Percentiles rank a stretch among this genome's conserved stretches.
These are phyloP conservation scores for Falco concolor DNA, from an alignment of 2,797 vertebrate genomes.

Conservation along the genomic window DNA sequence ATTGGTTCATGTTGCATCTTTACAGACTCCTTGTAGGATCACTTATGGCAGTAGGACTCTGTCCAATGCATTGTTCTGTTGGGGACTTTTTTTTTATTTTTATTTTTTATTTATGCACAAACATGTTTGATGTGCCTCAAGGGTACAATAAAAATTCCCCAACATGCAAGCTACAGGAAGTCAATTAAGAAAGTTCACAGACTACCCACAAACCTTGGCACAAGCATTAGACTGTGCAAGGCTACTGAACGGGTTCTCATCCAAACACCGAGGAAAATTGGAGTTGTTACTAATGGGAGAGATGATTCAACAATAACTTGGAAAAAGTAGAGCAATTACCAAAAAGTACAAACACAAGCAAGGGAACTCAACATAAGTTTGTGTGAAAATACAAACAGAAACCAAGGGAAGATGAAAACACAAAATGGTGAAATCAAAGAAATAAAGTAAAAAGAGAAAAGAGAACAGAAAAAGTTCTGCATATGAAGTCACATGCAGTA, in stretches of 20 bases:
- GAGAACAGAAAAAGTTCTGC: not conserved
- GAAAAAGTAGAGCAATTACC: not conserved
- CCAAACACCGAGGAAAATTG: not conserved
- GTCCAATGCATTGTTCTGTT: no score
- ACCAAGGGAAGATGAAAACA: not conserved
- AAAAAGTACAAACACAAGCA: not conserved
- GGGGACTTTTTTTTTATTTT: not conserved
- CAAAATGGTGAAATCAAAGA: not conserved
- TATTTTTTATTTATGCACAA: not conserved
- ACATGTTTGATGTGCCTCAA: not conserved
- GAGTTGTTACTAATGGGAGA: not conserved
- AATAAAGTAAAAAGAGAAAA: not conserved
- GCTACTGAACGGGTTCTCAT: not conserved
- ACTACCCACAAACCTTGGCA: not conserved
- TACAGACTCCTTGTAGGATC: not conserved
- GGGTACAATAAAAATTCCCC: not conserved
- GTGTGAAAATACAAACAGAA: not conserved
- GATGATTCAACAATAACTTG: not conserved
- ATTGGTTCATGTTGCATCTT: not conserved
- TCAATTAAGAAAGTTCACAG: not conserved
- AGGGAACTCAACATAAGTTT: not conserved
- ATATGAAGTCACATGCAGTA: not conserved
- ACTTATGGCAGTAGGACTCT: not conserved
- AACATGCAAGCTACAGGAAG: not conserved
- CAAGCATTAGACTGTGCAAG: not conserved